Evolutionary conservation across 2,113 vertebrate species (phyloP), one percentile per base, ranked within the genome.

Genomic region (Circaetus gallicus): DNA sequence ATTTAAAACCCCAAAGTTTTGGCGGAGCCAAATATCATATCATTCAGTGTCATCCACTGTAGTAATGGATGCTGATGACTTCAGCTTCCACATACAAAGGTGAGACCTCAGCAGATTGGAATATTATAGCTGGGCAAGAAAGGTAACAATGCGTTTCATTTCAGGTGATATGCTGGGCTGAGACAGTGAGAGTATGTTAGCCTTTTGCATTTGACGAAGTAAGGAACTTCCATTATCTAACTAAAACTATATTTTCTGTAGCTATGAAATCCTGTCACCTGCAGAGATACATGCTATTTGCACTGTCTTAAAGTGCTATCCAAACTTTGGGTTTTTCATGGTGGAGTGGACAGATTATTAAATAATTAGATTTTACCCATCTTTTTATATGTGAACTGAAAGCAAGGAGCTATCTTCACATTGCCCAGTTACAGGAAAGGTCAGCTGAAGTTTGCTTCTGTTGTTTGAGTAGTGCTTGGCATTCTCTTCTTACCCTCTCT

Each of bases 381-480:
- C n/a, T 80, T 87, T 59, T 65, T 52, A 14, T 21, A 32, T 40
- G 53, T 66, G 45, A 83, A 63, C 38, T 69, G 73, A 82, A 90
- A 70, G 42, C 34, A 82, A 31, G 52, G 61, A 29, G 2, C 24
- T 72, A 78, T 82, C 20, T 40, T 63, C 66, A 47, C 47, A 61
- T 52, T 82, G 19, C 32, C 65, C 45, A 87, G 74, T 65, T 93
- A 74, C 20, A 59, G 43, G 28, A 94, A 96, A 95, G 69, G 43
- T 89, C 82, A 95, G 20, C 38, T 88, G 78, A 95, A 90, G 42
- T 90, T 92, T 82, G 20, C 17, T 66, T 81, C 55, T 70, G 59
- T 72, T 95, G 58, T 92, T 62, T 94, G 77, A 95, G 49, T 9
- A 79, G 43, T 40, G 36, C 70, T 95, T 93, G 84, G 77, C 82